Percentiles rank a stretch among this genome's conserved stretches.
Evolutionary conservation across 2,113 vertebrate genomes (phyloP).

Genomic region (Morone chrysops): DNA sequence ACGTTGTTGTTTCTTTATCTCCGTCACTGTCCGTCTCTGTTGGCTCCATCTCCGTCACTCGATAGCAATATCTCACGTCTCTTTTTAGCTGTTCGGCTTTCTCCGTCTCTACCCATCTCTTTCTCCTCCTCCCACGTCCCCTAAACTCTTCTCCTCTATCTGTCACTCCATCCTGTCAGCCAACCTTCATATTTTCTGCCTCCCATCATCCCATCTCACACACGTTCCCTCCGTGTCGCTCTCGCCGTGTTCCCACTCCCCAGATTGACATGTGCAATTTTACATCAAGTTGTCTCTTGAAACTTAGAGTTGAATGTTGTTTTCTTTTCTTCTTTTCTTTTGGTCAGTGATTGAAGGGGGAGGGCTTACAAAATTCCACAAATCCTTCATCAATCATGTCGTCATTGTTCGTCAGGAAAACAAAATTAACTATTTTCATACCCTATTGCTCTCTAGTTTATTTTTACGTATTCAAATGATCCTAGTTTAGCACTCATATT

Average conservation of each 20-base stretch:
- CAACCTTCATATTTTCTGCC: constrained; percentile 34
- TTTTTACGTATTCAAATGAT: constrained; percentile 91
- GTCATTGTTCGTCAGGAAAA: constrained; percentile 81
- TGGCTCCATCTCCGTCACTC: constrained; percentile 24
- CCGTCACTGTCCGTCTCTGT: constrained; percentile 8
- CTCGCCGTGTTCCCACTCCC: constrained; percentile 7
- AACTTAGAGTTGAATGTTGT: constrained; percentile 83
- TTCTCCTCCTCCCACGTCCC: constrained; percentile 30
- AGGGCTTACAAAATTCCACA: constrained; percentile 79
- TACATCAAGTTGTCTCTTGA: constrained; percentile 83
- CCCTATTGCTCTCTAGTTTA: constrained; percentile 93
- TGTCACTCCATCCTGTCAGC: constrained; percentile 26
- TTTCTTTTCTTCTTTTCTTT: constrained; percentile 25
- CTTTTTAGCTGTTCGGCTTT: constrained; percentile 28
- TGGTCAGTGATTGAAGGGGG: constrained; percentile 72
- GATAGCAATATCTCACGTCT: constrained; percentile 33
- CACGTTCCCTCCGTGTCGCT: constrained; percentile 60
- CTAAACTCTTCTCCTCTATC: constrained; percentile 35
- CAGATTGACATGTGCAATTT: constrained; percentile 87
- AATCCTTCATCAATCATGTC: constrained; percentile 79
- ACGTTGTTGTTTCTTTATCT: constrained; percentile 50
- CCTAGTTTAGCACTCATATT: constrained; percentile 93
- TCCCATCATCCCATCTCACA: constrained; percentile 31
- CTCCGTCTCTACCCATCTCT: background rate
- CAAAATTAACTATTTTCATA: constrained; percentile 96